These are phyloP conservation scores for Engystomops pustulosus DNA, from an alignment of 2,113 vertebrate species.

Conservation along the genomic window DNA sequence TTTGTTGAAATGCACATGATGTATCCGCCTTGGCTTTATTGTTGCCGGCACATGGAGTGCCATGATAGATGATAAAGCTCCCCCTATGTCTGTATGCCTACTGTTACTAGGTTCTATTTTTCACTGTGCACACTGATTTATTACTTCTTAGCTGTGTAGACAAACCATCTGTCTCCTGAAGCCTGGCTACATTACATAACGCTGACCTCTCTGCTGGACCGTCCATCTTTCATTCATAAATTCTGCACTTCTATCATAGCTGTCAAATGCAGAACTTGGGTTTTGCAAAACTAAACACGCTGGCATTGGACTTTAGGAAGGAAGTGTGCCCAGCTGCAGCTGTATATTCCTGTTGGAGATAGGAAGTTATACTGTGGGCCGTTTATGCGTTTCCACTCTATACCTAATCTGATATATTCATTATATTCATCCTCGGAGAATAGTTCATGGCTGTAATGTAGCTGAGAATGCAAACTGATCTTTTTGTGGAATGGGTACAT, in stretches of 20 bases:
- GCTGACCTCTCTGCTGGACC: slow-evolving; percentile 11
- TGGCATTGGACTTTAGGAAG: slow-evolving; percentile 11
- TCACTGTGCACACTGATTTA: not conserved
- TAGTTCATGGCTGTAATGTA: slow-evolving; percentile 18
- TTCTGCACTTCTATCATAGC: not conserved
- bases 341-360: slow-evolving; percentile 8
- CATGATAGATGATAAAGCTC: too few species aligned
- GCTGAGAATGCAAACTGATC: slow-evolving; percentile 49
- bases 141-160: not conserved
- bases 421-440: slow-evolving; percentile 45
- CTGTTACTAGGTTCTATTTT: not conserved
- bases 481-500: slow-evolving; percentile 32
- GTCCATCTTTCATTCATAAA: not conserved
- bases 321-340: slow-evolving; percentile 26
- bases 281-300: not conserved
- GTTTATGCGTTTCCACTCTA: slow-evolving; percentile 34
- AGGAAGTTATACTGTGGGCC: not conserved
- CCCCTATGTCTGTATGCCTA: too few species aligned
- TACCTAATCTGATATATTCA: slow-evolving; percentile 39
- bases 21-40: too few species aligned
- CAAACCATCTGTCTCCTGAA: slow-evolving; percentile 36
- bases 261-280: not conserved
- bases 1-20: too few species aligned
- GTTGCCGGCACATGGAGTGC: too few species aligned
- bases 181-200: slow-evolving; percentile 6